A percentile compares a stretch with the other conserved stretches of the same genome.
These are phyloP conservation scores for Merops nubicus DNA, from an alignment of 2,113 vertebrate species.

Conservation along the genomic window DNA sequence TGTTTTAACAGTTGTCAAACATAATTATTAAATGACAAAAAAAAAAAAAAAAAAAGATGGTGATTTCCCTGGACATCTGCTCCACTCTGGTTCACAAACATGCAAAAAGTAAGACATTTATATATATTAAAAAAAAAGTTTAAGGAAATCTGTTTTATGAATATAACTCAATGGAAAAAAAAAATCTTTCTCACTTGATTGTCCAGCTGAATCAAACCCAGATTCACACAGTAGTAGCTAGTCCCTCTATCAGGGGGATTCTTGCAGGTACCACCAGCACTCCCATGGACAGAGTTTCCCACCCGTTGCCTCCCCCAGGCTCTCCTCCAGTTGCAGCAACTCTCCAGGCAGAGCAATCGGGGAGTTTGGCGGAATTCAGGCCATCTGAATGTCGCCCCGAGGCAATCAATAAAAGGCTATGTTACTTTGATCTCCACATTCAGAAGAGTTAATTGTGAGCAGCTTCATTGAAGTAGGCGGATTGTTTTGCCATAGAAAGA, in stretches of 20 bases:
- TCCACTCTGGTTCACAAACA: not conserved
- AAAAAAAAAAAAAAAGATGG: too few species aligned
- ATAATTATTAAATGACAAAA: constrained; percentile 16
- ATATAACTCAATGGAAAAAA: not conserved
- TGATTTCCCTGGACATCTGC: not conserved
- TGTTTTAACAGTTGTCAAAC: constrained; percentile 36
- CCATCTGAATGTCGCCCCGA: not conserved
- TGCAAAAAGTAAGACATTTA: constrained; percentile 5
- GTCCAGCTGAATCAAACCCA: not conserved
- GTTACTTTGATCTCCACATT: constrained; percentile 23
- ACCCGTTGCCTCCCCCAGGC: not conserved
- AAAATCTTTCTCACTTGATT: not conserved
- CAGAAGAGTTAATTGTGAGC: constrained; percentile 44
- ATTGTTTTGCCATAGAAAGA: not conserved
- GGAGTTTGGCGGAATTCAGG: not conserved
- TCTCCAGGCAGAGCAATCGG: not conserved
- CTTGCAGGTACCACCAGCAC: not conserved
- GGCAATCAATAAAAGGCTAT: not conserved
- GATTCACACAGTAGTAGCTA: not conserved
- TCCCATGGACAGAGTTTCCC: not conserved
- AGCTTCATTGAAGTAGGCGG: constrained; percentile 5
- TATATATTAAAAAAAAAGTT: not conserved
- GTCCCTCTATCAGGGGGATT: not conserved
- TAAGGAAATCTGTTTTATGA: not conserved
- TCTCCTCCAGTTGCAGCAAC: not conserved